A percentile compares a stretch with the other conserved stretches of the same genome.
phyloP scores from a whole-genome alignment of 2,797 vertebrate species.

The Phoebastria nigripes region DNA sequence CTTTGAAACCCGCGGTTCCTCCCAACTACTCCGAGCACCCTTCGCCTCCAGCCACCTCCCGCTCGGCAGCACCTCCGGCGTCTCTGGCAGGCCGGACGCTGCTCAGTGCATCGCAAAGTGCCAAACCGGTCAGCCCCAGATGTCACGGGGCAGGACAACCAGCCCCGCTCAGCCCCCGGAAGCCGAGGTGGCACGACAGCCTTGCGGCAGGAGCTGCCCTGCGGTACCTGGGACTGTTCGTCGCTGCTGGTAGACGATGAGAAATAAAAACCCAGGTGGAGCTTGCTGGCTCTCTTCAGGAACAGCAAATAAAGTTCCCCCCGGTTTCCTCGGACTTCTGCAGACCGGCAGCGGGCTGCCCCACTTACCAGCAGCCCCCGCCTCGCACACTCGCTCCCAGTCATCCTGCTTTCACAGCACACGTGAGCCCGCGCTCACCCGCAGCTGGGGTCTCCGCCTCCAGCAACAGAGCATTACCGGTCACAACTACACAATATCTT shows the following conservation, averaged over 20 bases:
- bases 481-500: not conserved
- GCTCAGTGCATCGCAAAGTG: rapidly evolving
- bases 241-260: rapidly evolving
- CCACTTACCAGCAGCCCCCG: not conserved
- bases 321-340: not conserved
- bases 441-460: not conserved
- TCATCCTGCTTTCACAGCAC: not conserved
- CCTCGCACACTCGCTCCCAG: rapidly evolving
- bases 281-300: not conserved
- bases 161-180: not conserved
- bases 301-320: not conserved
- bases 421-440: rapidly evolving
- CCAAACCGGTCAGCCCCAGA: rapidly evolving
- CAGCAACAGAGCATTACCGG: not conserved
- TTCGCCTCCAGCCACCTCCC: not conserved
- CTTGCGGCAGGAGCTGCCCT: rapidly evolving
- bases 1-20: rapidly evolving
- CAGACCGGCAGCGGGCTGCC: rapidly evolving
- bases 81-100: rapidly evolving
- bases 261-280: not conserved
- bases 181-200: rapidly evolving
- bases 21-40: not conserved
- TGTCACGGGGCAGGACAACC: rapidly evolving
- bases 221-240: rapidly evolving
- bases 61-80: not conserved